Evolutionary conservation across 2,797 vertebrate species (phyloP), one percentile per base, ranked within the genome.

Genomic region (Enteromius treurensis): DNA sequence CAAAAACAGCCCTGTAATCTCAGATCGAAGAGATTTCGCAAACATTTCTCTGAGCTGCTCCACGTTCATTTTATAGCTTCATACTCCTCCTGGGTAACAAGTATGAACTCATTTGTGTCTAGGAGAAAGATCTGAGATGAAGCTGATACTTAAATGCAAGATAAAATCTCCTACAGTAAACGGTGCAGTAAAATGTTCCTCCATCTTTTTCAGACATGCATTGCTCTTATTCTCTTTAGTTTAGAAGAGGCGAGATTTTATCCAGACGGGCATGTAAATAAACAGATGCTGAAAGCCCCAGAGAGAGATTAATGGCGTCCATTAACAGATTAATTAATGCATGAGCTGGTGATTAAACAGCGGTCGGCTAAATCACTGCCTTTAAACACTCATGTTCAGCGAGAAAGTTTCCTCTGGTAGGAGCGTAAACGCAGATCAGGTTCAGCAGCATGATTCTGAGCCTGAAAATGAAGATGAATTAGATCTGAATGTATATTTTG

Each of bases 321-420:
- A 84, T 88, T 88, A 88, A 83, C 53, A 79, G 81, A 86, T 86
- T 85, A 86, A 87, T 88, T 86, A 88, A 84, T 75, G 79, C 81
- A 83, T 29, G 78, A 81, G 68, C 80, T 58, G 45, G 79, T 85
- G 78, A 71, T 82, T 83, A 84, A 81, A 81, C 47, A 45, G 77
- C 32, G 21, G 19, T 29, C 34, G 21, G 23, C 71, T 62, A 77
- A 77, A 85, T 84, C 65, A 29, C 58, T 34, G 26, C 2, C 51
- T 62, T 86, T 67, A 40, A 77, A 70, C 7, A 45, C 32, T 71
- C 55, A 58, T 3, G 5, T 77, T 62, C 8, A 73, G 26, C 4
- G 2, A 68, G 23, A 77, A 73, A 34, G 23, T 11, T 34, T 9
- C 19, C 60, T 65, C 13, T 32, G 60, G 3, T 42, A 62, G 15